Conservation (phyloP, 2,888 invertebrate species). For the Chydorus sphaericus region DNA sequence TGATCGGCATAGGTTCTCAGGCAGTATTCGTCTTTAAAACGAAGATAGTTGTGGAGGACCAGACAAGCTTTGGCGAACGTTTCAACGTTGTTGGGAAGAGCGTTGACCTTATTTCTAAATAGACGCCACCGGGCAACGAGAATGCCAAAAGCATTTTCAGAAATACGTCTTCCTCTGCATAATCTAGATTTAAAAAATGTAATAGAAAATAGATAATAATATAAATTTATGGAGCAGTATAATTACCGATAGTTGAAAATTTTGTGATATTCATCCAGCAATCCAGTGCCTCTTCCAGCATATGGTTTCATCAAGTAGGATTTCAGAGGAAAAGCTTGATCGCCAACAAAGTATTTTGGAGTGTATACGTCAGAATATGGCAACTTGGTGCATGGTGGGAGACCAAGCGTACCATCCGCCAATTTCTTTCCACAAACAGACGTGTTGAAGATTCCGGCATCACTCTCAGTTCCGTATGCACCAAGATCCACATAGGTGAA, state of each 20-base stretch:
- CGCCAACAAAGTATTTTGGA: background rate
- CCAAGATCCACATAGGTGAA: background rate
- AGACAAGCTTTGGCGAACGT: background rate
- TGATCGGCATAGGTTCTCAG: background rate
- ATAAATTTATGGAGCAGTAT: background rate
- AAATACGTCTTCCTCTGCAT: background rate
- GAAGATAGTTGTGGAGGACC: background rate
- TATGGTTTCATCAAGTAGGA: background rate
- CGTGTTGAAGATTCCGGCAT: background rate
- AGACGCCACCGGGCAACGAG: background rate
- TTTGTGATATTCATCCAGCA: background rate
- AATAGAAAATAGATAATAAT: too few species aligned
- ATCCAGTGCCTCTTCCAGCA: background rate
- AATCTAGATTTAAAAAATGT: background rate
- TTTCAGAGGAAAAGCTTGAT: background rate
- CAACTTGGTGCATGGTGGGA: background rate
- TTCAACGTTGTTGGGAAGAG: background rate
- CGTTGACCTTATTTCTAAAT: background rate
- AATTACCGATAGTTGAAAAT: background rate
- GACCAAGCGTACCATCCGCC: too few species aligned
- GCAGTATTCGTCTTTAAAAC: background rate
- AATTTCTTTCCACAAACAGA: background rate
- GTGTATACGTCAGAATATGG: background rate
- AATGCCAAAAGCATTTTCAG: background rate
- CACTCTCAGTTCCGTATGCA: background rate